phyloP scores from a whole-genome alignment of 2,797 vertebrate species.

The Atherinosoma microstoma region DNA sequence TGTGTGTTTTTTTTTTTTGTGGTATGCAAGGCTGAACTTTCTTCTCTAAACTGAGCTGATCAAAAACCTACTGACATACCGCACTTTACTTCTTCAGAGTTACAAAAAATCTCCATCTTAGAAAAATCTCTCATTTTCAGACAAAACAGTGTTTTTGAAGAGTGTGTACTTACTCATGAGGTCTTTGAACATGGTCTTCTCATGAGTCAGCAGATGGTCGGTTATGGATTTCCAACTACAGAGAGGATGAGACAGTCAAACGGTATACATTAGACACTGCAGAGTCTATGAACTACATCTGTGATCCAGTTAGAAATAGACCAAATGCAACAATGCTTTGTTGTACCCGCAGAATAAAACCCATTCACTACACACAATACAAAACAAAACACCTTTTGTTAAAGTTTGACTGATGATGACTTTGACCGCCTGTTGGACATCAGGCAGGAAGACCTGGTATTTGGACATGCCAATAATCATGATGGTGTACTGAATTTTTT shows the following conservation, averaged over 20 bases:
- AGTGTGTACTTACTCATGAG: slow-evolving; percentile 92
- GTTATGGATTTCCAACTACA: slow-evolving; percentile 94
- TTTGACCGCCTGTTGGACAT: too few relatives aligned
- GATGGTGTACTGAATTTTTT: too few relatives aligned
- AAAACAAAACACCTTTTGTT: too few relatives aligned
- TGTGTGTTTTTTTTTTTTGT: too few relatives aligned
- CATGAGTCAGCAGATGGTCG: slow-evolving; percentile 97
- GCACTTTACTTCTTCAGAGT: background rate
- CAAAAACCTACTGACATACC: background rate
- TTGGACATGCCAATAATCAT: too few relatives aligned
- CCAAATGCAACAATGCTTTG: background rate
- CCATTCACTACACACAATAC: too few relatives aligned
- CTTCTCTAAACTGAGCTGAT: background rate
- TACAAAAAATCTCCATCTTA: background rate
- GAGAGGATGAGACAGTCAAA: slow-evolving; percentile 34
- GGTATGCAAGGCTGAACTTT: background rate
- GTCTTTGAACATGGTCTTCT: slow-evolving; percentile 99
- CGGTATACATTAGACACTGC: slow-evolving; percentile 3
- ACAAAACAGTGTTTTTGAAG: background rate
- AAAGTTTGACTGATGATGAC: too few relatives aligned
- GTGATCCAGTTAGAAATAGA: background rate
- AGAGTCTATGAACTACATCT: background rate
- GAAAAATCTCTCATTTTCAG: background rate
- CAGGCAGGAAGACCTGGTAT: too few relatives aligned
- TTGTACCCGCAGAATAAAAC: background rate